A percentile compares a stretch with the other conserved stretches of the same genome.
These are phyloP conservation scores for Notoglanidium macrostoma DNA, from an alignment of 2,797 vertebrate species.

Conservation along the genomic window DNA sequence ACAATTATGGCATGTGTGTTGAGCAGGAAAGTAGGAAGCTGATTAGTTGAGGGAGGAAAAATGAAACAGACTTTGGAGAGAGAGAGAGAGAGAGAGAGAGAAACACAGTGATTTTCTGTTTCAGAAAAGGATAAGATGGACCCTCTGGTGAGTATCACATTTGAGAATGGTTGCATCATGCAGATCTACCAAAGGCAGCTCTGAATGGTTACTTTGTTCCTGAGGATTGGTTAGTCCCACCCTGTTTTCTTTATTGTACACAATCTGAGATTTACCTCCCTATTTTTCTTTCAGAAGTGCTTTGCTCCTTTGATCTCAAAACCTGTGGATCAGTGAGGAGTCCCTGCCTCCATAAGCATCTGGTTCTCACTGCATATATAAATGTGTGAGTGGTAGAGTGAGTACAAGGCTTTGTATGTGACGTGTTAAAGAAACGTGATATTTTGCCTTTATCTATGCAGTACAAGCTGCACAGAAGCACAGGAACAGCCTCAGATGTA, in stretches of 20 bases:
- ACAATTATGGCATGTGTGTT: slow-evolving; percentile 32
- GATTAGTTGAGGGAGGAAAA: slow-evolving; percentile 38
- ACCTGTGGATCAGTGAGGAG: not conserved
- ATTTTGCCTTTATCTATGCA: not conserved
- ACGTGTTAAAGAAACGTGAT: slow-evolving; percentile 13
- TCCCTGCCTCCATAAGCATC: not conserved
- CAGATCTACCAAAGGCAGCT: slow-evolving; percentile 1
- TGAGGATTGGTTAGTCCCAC: not conserved
- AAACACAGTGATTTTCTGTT: slow-evolving; percentile 15
- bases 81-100: not conserved
- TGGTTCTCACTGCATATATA: slow-evolving; percentile 26
- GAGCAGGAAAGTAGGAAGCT: slow-evolving; percentile 41
- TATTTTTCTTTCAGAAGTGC: not conserved
- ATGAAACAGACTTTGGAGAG: slow-evolving; percentile 27
- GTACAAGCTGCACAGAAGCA: not conserved
- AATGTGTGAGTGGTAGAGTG: not conserved
- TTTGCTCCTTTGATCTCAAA: not conserved
- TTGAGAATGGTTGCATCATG: slow-evolving; percentile 27
- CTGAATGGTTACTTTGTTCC: not conserved
- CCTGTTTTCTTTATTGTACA: not conserved
- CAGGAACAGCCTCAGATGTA: not conserved
- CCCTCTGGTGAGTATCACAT: slow-evolving; percentile 8
- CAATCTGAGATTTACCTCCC: not conserved
- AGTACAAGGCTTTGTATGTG: slow-evolving; percentile 23
- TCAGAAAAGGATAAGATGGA: not conserved